phyloP scores from a whole-genome alignment of 1,140 invertebrate genomes.

The Drosophila navojoa region DNA sequence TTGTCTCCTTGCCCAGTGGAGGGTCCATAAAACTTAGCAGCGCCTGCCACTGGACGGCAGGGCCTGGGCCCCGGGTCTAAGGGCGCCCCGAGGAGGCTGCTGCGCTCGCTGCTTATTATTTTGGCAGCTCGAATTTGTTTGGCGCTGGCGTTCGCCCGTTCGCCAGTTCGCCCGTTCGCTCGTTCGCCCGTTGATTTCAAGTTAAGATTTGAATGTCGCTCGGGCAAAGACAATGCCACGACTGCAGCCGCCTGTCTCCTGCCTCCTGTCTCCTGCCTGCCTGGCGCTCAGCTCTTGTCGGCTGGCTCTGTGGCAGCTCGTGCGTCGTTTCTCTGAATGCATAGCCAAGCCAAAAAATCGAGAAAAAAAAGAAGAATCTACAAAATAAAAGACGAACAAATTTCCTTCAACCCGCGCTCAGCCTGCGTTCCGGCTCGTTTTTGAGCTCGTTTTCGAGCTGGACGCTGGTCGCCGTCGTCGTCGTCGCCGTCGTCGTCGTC shows the following conservation, averaged over 20 bases:
- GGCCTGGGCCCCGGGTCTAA: background rate
- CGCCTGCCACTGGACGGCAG: slow-evolving; percentile 18
- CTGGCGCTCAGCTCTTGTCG: slow-evolving; percentile 29
- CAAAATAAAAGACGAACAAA: slow-evolving; percentile 6
- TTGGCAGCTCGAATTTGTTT: slow-evolving; percentile 82
- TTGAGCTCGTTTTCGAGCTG: slow-evolving; percentile 22
- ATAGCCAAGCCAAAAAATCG: background rate
- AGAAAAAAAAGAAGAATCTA: background rate
- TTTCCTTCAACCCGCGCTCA: too few relatives aligned
- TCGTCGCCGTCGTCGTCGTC: slow-evolving; percentile 45
- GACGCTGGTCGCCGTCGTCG: slow-evolving; percentile 47
- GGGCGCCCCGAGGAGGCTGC: background rate
- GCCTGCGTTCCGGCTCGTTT: slow-evolving; percentile 18
- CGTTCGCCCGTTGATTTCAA: slow-evolving; percentile 71
- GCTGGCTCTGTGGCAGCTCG: slow-evolving; percentile 41
- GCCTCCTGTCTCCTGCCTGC: background rate
- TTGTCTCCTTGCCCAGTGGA: slow-evolving; percentile 49
- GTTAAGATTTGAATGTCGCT: slow-evolving; percentile 83
- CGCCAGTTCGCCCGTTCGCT: slow-evolving; percentile 21
- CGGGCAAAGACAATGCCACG: slow-evolving; percentile 68
- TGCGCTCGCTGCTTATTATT: slow-evolving; percentile 67
- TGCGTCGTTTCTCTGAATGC: slow-evolving; percentile 53
- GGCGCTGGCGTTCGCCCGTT: slow-evolving; percentile 50
- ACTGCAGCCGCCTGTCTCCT: slow-evolving; percentile 36
- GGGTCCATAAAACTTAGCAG: slow-evolving; percentile 35